Percentiles rank a stretch among this genome's conserved stretches.
phyloP scores from a whole-genome alignment of 2,113 vertebrate species.

The Circaetus gallicus region DNA sequence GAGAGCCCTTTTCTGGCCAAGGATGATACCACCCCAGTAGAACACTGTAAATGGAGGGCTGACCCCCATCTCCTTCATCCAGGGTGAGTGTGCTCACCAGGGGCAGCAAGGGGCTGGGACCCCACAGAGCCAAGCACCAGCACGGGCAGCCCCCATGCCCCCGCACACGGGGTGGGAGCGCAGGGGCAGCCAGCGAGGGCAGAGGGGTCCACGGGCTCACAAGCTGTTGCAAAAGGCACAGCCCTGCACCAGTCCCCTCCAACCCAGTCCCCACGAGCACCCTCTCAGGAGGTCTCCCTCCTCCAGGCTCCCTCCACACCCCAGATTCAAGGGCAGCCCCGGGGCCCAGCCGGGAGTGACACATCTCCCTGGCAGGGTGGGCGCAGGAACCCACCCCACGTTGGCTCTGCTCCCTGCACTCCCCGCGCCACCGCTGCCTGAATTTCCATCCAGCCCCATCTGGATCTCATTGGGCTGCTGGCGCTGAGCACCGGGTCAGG shows the following conservation, averaged over 20 bases:
- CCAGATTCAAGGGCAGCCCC: accelerated
- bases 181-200: not conserved
- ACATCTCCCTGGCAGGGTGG: not conserved
- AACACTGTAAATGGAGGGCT: not conserved
- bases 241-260: not conserved
- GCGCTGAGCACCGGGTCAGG: not conserved
- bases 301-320: not conserved
- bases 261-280: not conserved
- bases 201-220: not conserved
- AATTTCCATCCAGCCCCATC: slow-evolving; percentile 36
- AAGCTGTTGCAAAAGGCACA: not conserved
- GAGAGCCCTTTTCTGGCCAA: not conserved
- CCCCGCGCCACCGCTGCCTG: accelerated
- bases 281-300: accelerated
- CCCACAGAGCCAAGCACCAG: not conserved
- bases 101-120: not conserved
- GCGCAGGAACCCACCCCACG: not conserved
- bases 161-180: accelerated
- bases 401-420: not conserved
- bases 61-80: not conserved
- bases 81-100: accelerated
- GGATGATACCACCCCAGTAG: not conserved
- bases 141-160: accelerated
- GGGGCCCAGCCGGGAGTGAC: not conserved
- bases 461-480: slow-evolving; percentile 2